Evolutionary conservation across 1,140 invertebrate genomes (phyloP).

Genomic region (Lepidurus packardi): DNA sequence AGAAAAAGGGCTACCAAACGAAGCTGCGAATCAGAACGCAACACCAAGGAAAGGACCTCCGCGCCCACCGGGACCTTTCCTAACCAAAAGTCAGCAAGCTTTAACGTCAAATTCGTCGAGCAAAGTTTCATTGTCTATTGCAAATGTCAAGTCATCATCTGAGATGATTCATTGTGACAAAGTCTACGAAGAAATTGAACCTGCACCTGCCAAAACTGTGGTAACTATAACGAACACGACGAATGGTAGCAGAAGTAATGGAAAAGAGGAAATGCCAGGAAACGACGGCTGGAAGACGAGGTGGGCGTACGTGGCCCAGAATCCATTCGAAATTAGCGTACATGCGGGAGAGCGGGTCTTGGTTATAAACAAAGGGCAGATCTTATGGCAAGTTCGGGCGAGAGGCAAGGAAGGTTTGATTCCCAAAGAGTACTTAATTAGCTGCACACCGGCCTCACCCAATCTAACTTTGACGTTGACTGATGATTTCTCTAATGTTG

Average conservation of each 20-base stretch:
- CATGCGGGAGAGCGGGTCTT: conserved; percentile 28
- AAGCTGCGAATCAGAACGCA: neutral
- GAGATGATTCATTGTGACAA: neutral
- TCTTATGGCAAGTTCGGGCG: conserved; percentile 30
- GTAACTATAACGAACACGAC: neutral
- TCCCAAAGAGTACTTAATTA: conserved; percentile 32
- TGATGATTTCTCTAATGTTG: neutral
- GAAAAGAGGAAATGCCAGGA: neutral
- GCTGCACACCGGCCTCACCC: neutral
- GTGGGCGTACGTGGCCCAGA: conserved; percentile 33
- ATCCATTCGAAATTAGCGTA: conserved; percentile 22
- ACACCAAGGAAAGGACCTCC: neutral
- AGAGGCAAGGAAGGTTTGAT: conserved; percentile 26
- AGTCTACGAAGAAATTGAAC: neutral
- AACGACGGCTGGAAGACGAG: conserved; percentile 26
- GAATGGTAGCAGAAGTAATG: no score
- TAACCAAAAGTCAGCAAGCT: neutral
- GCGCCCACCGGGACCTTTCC: neutral
- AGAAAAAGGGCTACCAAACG: neutral
- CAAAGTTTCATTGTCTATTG: neutral
- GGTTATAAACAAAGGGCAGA: conserved; percentile 24
- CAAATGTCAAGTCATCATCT: neutral
- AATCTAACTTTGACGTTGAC: neutral
- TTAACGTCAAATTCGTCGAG: neutral
- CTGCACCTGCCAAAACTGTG: neutral